phyloP scores from a whole-genome alignment of 2,113 vertebrate genomes.

The Oncorhynchus clarkii region DNA sequence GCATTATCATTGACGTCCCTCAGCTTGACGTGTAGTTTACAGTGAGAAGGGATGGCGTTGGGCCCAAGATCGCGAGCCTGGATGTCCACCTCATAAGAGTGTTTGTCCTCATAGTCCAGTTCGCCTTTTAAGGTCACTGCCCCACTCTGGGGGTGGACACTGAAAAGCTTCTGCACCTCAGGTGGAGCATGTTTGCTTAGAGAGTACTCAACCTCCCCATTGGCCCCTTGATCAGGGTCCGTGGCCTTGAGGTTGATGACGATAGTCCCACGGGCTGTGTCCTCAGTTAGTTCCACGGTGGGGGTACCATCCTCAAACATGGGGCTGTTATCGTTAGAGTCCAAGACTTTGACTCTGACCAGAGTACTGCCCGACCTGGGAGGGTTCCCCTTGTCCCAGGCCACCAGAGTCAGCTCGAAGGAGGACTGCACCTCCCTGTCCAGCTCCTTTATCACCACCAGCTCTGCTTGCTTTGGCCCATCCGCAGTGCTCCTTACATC shows the following conservation, averaged over 20 bases:
- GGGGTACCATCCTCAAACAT: conserved; percentile 80
- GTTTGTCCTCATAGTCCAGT: conserved; percentile 83
- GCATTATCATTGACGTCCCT: conserved; percentile 86
- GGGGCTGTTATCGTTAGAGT: conserved; percentile 93
- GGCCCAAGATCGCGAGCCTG: conserved; percentile 86
- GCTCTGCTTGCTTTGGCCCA: conserved; percentile 78
- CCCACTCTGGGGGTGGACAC: conserved; percentile 76
- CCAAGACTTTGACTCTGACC: conserved; percentile 82
- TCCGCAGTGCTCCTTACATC: conserved; percentile 76
- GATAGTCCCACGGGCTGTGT: conserved; percentile 77
- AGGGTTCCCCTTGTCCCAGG: conserved; percentile 84
- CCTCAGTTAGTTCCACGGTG: conserved; percentile 79
- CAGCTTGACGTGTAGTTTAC: conserved; percentile 85
- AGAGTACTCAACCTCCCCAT: conserved; percentile 88
- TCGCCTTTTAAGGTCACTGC: conserved; percentile 71
- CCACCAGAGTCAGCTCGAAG: conserved; percentile 79
- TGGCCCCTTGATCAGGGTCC: conserved; percentile 88
- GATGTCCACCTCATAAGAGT: conserved; percentile 80
- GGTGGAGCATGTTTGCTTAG: conserved; percentile 79
- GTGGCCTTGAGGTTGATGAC: conserved; percentile 83
- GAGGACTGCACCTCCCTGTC: conserved; percentile 83
- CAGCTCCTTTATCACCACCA: conserved; percentile 85
- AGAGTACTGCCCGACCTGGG: conserved; percentile 83
- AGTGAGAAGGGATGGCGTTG: conserved; percentile 86
- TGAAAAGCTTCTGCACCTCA: conserved; percentile 79